Percentiles rank a stretch among this genome's conserved stretches.
Conservation (phyloP, 1,140 invertebrate species). For the Scylla paramamosain region DNA sequence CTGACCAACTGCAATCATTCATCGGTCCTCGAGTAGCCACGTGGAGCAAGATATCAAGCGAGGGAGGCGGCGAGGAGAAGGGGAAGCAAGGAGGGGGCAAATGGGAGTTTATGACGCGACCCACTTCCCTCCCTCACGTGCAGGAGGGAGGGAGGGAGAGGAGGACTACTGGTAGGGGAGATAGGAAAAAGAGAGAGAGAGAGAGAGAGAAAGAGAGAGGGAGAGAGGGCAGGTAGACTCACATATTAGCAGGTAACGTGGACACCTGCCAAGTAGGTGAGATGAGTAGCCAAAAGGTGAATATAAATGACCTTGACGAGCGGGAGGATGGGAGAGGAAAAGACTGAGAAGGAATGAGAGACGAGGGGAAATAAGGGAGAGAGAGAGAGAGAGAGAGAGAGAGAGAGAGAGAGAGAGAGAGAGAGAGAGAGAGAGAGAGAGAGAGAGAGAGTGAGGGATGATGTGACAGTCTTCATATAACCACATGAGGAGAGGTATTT, state of each 20-base stretch:
- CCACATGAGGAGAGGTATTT: not conserved
- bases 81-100: not conserved
- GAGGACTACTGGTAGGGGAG: too few species aligned
- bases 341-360: not conserved
- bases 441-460: not conserved
- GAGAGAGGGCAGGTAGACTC: not conserved
- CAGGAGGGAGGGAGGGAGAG: not conserved
- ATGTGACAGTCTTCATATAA: constrained; percentile 2
- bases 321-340: not conserved
- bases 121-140: constrained; percentile 7
- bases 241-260: constrained; percentile 12
- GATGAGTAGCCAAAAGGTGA: constrained; percentile 12
- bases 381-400: not conserved
- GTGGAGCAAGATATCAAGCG: not conserved
- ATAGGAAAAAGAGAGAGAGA: not conserved
- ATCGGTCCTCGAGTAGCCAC: not conserved
- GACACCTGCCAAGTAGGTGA: not conserved
- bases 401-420: not conserved
- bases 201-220: not conserved
- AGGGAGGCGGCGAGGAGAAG: not conserved
- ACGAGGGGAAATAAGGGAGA: not conserved
- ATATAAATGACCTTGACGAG: constrained; percentile 1
- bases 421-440: not conserved
- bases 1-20: not conserved
- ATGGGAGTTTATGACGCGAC: not conserved